Evolutionary conservation across 2,797 vertebrate species (phyloP).

Genomic region (Threskiornis aethiopicus): DNA sequence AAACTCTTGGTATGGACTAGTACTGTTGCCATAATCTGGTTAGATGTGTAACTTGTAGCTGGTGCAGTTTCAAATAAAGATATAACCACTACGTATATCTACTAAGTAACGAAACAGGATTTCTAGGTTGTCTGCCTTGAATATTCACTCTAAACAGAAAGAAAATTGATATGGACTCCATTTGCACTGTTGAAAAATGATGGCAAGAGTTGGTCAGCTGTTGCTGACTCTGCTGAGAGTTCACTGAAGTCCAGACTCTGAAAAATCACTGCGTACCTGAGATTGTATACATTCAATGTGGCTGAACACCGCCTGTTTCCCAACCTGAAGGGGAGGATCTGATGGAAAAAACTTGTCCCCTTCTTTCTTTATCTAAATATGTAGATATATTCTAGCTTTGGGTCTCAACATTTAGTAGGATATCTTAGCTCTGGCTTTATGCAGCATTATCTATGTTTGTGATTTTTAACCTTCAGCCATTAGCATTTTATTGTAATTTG

Average conservation of each 20-base stretch:
- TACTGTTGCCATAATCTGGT: not conserved
- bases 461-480: not conserved
- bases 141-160: not conserved
- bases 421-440: not conserved
- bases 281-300: not conserved
- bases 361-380: not conserved
- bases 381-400: not conserved
- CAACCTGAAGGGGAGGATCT: not conserved
- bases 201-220: not conserved
- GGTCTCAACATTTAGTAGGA: not conserved
- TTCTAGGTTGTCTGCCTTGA: not conserved
- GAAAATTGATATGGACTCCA: not conserved
- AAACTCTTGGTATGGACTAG: not conserved
- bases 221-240: not conserved
- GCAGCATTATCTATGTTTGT: not conserved
- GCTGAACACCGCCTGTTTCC: not conserved
- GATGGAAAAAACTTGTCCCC: not conserved
- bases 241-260: not conserved
- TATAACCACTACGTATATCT: not conserved
- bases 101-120: not conserved
- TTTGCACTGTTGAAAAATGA: not conserved
- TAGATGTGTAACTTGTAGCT: not conserved
- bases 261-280: not conserved
- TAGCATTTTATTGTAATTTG: not conserved
- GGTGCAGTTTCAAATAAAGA: not conserved